phyloP scores from a whole-genome alignment of 2,888 invertebrate species.

The Hoplodrina ambigua region DNA sequence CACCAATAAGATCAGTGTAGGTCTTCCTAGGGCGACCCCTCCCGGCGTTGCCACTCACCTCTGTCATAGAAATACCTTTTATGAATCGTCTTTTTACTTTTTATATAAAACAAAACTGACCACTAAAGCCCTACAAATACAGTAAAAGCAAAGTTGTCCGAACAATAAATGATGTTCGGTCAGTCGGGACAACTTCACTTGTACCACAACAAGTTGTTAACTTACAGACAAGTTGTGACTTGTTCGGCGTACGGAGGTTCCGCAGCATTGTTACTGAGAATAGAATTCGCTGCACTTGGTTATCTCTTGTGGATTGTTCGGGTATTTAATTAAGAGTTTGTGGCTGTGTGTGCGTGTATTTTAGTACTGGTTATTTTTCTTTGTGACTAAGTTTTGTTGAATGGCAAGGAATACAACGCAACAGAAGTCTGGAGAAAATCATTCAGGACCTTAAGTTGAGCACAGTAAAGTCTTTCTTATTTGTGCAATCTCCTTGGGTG shows the following conservation, averaged over 20 bases:
- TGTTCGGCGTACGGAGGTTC: slow-evolving; percentile 60
- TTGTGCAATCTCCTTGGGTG: too few relatives aligned
- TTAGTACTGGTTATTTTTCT: slow-evolving; percentile 32
- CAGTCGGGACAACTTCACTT: slow-evolving; percentile 57
- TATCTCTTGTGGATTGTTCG: slow-evolving; percentile 69
- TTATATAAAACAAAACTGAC: neutral
- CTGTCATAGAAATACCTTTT: too few relatives aligned
- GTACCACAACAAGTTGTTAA: slow-evolving; percentile 75
- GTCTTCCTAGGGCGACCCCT: too few relatives aligned
- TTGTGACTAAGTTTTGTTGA: neutral
- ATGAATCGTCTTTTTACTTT: too few relatives aligned
- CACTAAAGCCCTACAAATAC: slow-evolving; percentile 34
- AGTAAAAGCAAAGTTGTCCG: slow-evolving; percentile 60
- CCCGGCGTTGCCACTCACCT: too few relatives aligned
- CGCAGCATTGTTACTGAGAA: slow-evolving; percentile 70
- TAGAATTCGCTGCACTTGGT: slow-evolving; percentile 72
- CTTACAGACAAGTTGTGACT: slow-evolving; percentile 71
- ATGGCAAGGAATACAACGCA: neutral
- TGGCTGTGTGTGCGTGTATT: slow-evolving; percentile 30
- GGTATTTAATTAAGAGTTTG: slow-evolving; percentile 74
- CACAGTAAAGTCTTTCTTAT: too few relatives aligned
- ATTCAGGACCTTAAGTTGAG: too few relatives aligned
- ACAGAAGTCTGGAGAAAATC: too few relatives aligned
- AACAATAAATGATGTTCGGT: slow-evolving; percentile 67
- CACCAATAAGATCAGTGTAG: too few relatives aligned